These are phyloP conservation scores for Antitype chi DNA, from an alignment of 2,888 invertebrate species.

Conservation along the genomic window DNA sequence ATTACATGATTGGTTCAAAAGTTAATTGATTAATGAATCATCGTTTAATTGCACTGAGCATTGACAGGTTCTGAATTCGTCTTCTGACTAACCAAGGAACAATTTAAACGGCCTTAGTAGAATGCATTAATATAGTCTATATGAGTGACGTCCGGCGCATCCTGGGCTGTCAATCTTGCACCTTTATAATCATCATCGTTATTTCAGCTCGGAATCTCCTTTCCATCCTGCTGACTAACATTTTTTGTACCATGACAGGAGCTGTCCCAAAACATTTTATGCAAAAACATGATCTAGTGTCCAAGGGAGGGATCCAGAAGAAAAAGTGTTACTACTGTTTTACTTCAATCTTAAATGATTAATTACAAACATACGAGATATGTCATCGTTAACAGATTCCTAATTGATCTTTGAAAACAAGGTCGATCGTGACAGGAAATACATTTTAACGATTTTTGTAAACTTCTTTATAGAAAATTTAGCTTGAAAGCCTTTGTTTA, in stretches of 20 bases:
- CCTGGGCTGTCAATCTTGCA: neutral
- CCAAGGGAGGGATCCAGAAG: neutral
- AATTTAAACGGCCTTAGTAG: neutral
- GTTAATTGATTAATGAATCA: constrained; percentile 33
- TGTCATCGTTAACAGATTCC: neutral
- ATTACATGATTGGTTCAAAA: constrained; percentile 31
- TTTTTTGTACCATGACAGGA: neutral
- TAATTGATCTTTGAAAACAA: neutral
- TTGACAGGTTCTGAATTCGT: constrained; percentile 7
- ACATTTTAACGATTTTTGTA: neutral
- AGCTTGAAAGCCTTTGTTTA: neutral
- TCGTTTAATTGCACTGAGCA: constrained; percentile 10
- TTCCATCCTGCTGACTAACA: neutral
- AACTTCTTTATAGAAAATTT: neutral
- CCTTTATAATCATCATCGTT: neutral
- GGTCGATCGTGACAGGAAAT: neutral
- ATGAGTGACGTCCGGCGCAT: neutral
- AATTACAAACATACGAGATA: neutral
- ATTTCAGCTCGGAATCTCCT: neutral
- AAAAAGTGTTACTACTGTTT: neutral
- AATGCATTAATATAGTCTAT: neutral
- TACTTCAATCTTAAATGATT: neutral
- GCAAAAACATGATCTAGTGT: neutral
- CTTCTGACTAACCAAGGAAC: neutral
- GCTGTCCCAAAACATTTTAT: neutral